A percentile compares a stretch with the other conserved stretches of the same genome.
Evolutionary conservation across 2,797 vertebrate species (phyloP).

Genomic region (Chrosomus eos): DNA sequence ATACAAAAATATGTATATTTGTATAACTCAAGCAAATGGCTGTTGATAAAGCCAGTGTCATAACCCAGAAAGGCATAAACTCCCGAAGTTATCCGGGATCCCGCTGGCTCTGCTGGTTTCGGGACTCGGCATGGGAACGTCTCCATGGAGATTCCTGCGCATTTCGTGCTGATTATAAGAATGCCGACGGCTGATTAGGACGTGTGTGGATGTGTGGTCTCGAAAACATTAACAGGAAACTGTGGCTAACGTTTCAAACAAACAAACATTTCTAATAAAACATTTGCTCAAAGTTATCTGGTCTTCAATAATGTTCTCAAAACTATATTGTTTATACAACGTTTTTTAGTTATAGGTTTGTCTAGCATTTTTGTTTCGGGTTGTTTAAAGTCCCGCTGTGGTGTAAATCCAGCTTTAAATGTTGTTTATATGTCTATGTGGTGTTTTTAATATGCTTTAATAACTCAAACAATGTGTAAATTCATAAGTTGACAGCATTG

Average conservation of each 20-base stretch:
- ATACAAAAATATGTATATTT: no score
- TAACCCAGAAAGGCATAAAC: slow-evolving; percentile 19
- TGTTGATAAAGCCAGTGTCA: not conserved
- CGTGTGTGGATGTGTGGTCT: slow-evolving; percentile 6
- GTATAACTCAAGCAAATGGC: not conserved
- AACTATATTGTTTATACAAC: no score
- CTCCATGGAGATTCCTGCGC: slow-evolving; percentile 52
- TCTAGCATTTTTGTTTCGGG: no score
- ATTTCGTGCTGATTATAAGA: slow-evolving; percentile 46
- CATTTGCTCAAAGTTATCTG: not conserved
- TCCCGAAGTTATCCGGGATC: slow-evolving; percentile 41
- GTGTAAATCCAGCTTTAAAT: no score
- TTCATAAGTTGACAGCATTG: no score
- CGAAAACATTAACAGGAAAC: not conserved
- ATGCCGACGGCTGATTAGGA: slow-evolving; percentile 52
- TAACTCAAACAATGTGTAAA: no score
- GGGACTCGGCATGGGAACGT: slow-evolving; percentile 50
- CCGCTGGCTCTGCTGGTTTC: slow-evolving; percentile 41
- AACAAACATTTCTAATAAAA: not conserved
- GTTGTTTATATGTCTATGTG: no score
- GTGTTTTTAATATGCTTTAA: no score
- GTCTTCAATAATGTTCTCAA: not conserved
- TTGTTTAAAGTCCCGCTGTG: no score
- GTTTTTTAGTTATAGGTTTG: not conserved
- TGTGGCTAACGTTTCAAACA: not conserved